Evolutionary conservation across 1,140 invertebrate genomes (phyloP), one percentile per base, ranked within the genome.

Genomic region (Oncopeltus fasciatus): DNA sequence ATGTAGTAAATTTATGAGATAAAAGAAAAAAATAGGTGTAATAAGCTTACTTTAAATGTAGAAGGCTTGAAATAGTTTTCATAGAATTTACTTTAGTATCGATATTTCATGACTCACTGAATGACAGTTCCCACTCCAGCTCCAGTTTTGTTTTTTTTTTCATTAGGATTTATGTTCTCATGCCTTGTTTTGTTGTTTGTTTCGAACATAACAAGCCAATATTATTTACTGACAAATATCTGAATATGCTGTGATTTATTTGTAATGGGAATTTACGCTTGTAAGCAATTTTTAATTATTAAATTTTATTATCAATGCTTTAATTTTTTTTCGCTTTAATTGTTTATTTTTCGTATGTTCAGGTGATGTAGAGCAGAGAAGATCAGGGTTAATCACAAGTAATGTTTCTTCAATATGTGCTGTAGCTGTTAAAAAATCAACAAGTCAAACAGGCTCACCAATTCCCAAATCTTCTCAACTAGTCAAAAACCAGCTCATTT

Each of bases 391-490:
- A 14, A 53, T 53, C 26, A 24, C 49, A 20, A 53, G 18, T 26
- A 26, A n/a, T 26, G 24, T 53, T 16, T 24, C 24, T 20, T n/a
- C 26, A 26, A 24, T 26, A 53, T 53, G 49, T 27, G 8, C 26
- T 16, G 20, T 24, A 26, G 49, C 49, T 27, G 18, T 24, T 18
- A 53, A 53, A 26, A 53, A 53, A 24, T 24, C 49, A 24, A 53
- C 49, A 53, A 53, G 26, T 24, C 49, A 24, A 26, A 53, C 53
- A 12, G 21, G n/a, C 43, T 62, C 61, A 27, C 61, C 61, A 11
- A 62, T 62, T 16, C 61, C 61, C 26, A 51, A 53, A 20, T 62
- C 61, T 57, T 53, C 61, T 38, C 61, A 62, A 43, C 61, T 62
- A 62, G 61, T 62, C 61, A 62, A 57, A 38, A 29, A 53, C 26